Evolutionary conservation across 2,888 invertebrate genomes (phyloP).

Genomic region (Dolichomitus sp.): DNA sequence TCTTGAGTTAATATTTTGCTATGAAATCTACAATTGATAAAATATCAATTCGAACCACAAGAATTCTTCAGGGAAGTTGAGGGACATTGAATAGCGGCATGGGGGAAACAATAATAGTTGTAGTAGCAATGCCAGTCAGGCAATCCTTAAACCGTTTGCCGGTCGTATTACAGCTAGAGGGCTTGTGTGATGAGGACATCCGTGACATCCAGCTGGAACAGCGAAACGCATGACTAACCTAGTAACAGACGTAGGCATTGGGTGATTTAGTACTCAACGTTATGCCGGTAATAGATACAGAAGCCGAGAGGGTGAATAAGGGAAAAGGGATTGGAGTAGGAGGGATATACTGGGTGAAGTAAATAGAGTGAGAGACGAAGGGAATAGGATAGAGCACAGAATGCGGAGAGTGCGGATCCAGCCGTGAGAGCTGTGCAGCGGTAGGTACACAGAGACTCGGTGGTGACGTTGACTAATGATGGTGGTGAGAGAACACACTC

Average conservation of each 20-base stretch:
- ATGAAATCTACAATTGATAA: background rate
- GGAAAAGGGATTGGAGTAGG: conserved; percentile 63
- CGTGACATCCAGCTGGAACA: conserved; percentile 73
- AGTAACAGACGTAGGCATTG: conserved; percentile 71
- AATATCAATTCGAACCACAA: background rate
- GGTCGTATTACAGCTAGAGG: conserved; percentile 55
- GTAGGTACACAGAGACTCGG: conserved; percentile 73
- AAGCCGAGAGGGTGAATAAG: conserved; percentile 69
- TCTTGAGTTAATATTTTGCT: too few species aligned
- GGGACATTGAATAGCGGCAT: background rate
- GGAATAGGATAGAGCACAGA: conserved; percentile 63
- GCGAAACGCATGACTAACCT: conserved; percentile 75
- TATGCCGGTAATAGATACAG: conserved; percentile 81
- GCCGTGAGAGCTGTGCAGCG: conserved; percentile 64
- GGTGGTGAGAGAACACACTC: conserved; percentile 86
- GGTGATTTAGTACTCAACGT: conserved; percentile 80
- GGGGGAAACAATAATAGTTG: conserved; percentile 24
- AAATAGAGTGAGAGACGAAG: conserved; percentile 62
- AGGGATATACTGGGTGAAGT: conserved; percentile 63
- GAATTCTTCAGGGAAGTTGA: background rate
- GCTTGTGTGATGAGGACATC: conserved; percentile 41
- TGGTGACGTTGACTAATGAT: conserved; percentile 86
- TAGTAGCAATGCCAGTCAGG: conserved; percentile 40
- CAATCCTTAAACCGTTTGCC: conserved; percentile 61
- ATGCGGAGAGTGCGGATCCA: conserved; percentile 61